These are phyloP conservation scores for Petrocephalus microphthalmus DNA, from an alignment of 2,113 vertebrate genomes.

Conservation along the genomic window DNA sequence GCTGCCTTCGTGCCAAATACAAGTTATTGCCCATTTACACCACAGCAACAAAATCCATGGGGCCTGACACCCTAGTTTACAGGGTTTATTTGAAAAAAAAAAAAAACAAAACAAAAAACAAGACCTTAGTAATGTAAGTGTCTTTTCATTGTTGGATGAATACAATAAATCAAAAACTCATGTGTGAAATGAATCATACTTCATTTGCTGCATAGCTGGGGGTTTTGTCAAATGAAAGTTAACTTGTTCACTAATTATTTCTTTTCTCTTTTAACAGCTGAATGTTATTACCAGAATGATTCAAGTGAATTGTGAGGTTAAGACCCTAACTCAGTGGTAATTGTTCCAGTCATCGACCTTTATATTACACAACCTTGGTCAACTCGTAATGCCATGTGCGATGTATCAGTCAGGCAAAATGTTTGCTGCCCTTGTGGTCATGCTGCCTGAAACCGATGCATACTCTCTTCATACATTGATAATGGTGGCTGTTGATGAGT, in stretches of 20 bases:
- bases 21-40: background rate
- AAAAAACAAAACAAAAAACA: background rate
- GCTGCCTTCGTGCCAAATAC: background rate
- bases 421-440: background rate
- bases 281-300: background rate
- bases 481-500: background rate
- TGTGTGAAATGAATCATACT: background rate
- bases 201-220: background rate
- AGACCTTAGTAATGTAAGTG: background rate
- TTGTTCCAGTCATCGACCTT: background rate
- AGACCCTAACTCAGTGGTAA: background rate
- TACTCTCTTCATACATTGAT: background rate
- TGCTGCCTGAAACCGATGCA: background rate
- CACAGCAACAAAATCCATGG: background rate
- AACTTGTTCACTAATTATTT: background rate
- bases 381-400: background rate
- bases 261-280: background rate
- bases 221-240: background rate
- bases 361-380: background rate
- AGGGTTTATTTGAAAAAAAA: background rate
- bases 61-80: background rate
- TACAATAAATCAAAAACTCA: background rate
- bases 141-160: background rate
- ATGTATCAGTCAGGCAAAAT: background rate
- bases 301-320: background rate